Evolutionary conservation across 2,797 vertebrate genomes (phyloP).

Genomic region (Meda fulgida): DNA sequence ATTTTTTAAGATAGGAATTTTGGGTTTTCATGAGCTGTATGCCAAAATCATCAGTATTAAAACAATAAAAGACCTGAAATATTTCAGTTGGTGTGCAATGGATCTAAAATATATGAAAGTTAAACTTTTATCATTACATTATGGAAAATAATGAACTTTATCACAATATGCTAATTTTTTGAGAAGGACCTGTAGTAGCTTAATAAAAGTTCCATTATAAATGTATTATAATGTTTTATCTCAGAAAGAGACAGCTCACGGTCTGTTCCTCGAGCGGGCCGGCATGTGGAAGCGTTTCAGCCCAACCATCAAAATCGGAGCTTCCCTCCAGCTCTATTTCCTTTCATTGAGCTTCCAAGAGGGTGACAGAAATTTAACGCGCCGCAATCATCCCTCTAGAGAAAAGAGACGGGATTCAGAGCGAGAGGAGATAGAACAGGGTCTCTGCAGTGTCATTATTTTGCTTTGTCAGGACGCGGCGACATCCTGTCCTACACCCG

Average conservation of each 20-base stretch:
- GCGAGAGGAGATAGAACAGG: slow-evolving; percentile 29
- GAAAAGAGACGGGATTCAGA: slow-evolving; percentile 12
- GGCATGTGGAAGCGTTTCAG: slow-evolving; percentile 2
- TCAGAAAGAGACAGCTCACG: slow-evolving; percentile 5
- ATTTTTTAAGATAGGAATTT: too few species aligned
- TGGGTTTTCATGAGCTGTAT: too few species aligned
- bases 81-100: too few species aligned
- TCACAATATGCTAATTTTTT: too few species aligned
- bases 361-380: slow-evolving; percentile 15
- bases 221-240: background rate
- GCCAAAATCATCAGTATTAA: too few species aligned
- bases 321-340: slow-evolving; percentile 12
- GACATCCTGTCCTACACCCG: slow-evolving; percentile 59
- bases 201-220: background rate
- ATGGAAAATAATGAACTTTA: too few species aligned
- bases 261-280: slow-evolving; percentile 6
- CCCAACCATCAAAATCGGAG: background rate
- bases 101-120: too few species aligned
- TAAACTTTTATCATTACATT: too few species aligned
- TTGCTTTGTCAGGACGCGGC: slow-evolving; percentile 66
- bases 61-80: too few species aligned
- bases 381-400: slow-evolving; percentile 21
- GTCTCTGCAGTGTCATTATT: slow-evolving; percentile 66
- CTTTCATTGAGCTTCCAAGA: slow-evolving; percentile 14
- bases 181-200: too few species aligned